phyloP scores from a whole-genome alignment of 23 tunicate genomes.

The Ascidia mentula region DNA sequence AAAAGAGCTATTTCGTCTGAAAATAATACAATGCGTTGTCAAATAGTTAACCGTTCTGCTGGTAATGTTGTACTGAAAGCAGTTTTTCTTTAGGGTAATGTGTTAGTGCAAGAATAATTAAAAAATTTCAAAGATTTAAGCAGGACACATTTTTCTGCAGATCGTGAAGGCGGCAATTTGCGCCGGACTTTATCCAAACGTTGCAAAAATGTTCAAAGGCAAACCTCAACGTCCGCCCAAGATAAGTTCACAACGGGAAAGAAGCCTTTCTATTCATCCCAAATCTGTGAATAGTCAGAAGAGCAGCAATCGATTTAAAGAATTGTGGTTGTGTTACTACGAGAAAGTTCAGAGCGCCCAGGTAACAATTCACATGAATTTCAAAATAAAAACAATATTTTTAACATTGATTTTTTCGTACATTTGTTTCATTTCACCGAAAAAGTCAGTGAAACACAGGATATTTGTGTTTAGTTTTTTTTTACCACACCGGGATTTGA shows the following conservation, averaged over 20 bases:
- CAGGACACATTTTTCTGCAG: conserved; percentile 9
- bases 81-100: neutral
- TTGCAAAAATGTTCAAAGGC: conserved; percentile 39
- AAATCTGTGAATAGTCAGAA: conserved; percentile 65
- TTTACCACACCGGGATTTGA: too few relatives aligned
- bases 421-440: too few relatives aligned
- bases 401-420: too few relatives aligned
- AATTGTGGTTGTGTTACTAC: conserved; percentile 83
- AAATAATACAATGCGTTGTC: too few relatives aligned
- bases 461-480: too few relatives aligned
- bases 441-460: too few relatives aligned
- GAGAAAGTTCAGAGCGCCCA: conserved; percentile 62
- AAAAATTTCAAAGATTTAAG: too few relatives aligned
- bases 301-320: conserved; percentile 17
- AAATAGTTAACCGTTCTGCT: neutral
- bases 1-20: neutral
- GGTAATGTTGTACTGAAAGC: neutral
- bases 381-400: neutral
- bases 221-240: conserved; percentile 40
- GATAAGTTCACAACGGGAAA: conserved; percentile 41
- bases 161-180: conserved; percentile 65
- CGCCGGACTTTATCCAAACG: conserved; percentile 80
- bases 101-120: too few relatives aligned
- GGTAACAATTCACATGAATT: too few relatives aligned
- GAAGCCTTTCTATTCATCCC: conserved; percentile 59